Conservation (phyloP, 2,797 vertebrate genomes). For the Rhinella marina region DNA sequence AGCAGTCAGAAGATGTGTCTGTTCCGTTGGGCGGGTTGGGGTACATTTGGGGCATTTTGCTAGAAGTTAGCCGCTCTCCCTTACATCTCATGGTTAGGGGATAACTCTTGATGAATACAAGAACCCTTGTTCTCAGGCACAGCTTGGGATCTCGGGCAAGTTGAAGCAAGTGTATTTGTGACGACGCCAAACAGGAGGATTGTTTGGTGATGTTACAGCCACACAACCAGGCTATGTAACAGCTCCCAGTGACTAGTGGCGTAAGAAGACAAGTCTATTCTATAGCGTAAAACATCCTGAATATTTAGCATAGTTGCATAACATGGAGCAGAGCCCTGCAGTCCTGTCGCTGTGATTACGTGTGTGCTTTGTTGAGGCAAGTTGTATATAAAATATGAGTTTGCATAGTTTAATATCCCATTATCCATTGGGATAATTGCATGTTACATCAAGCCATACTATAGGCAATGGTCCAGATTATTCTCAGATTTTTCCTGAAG, state of each 20-base stretch:
- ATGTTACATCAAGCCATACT: background rate
- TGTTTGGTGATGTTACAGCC: background rate
- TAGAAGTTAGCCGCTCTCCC: too few species aligned
- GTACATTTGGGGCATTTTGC: too few species aligned
- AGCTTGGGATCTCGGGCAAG: too few species aligned
- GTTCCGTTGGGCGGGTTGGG: too few species aligned
- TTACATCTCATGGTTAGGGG: too few species aligned
- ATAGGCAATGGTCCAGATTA: background rate
- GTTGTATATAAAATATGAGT: background rate
- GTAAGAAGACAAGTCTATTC: background rate
- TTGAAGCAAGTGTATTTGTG: too few species aligned
- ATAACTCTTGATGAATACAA: too few species aligned
- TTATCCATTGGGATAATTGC: background rate
- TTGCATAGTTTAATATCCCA: background rate
- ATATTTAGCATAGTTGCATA: background rate
- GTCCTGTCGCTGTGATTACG: background rate
- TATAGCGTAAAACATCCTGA: background rate
- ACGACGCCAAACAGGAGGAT: too few species aligned
- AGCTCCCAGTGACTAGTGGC: too few species aligned
- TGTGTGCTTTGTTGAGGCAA: background rate
- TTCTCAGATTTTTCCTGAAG: background rate
- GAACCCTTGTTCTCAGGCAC: too few species aligned
- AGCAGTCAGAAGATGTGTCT: too few species aligned
- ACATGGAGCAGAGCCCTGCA: background rate
- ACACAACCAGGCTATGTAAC: background rate